phyloP scores from a whole-genome alignment of 1,140 invertebrate genomes.

The Adoxophyes honmai region DNA sequence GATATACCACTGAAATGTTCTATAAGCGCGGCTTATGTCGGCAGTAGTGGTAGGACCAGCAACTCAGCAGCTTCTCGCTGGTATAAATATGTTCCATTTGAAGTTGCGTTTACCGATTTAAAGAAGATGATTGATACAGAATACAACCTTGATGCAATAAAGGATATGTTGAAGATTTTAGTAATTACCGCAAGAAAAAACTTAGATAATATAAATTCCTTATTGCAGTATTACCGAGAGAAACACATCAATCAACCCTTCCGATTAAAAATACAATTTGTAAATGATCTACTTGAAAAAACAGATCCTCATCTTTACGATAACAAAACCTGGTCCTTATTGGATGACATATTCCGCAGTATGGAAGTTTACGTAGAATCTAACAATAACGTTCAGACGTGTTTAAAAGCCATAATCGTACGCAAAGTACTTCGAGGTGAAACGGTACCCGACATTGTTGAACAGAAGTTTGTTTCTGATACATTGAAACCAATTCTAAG shows the following conservation, averaged over 20 bases:
- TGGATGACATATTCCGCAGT: constrained; percentile 47
- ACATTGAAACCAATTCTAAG: constrained; percentile 32
- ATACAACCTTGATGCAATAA: constrained; percentile 29
- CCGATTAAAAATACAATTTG: background rate
- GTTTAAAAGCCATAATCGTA: constrained; percentile 36
- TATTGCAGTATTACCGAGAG: constrained; percentile 43
- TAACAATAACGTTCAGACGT: constrained; percentile 38
- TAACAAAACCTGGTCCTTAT: constrained; percentile 38
- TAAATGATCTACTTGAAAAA: constrained; percentile 4
- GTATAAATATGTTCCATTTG: constrained; percentile 7
- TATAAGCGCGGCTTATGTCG: too few species aligned
- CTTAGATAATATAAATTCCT: constrained; percentile 31
- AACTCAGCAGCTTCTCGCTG: background rate
- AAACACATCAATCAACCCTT: constrained; percentile 49
- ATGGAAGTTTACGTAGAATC: constrained; percentile 48
- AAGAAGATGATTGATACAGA: background rate
- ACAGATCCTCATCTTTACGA: constrained; percentile 29
- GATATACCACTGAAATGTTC: background rate
- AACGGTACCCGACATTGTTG: constrained; percentile 39
- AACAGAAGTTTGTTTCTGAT: constrained; percentile 42
- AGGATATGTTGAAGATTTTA: constrained; percentile 35
- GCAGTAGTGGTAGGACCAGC: background rate
- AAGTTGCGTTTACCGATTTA: background rate
- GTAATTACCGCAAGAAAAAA: constrained; percentile 29
- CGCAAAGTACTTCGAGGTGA: constrained; percentile 35